These are phyloP conservation scores for Sminthurides aquaticus DNA, from an alignment of 2,888 invertebrate species.

Conservation along the genomic window DNA sequence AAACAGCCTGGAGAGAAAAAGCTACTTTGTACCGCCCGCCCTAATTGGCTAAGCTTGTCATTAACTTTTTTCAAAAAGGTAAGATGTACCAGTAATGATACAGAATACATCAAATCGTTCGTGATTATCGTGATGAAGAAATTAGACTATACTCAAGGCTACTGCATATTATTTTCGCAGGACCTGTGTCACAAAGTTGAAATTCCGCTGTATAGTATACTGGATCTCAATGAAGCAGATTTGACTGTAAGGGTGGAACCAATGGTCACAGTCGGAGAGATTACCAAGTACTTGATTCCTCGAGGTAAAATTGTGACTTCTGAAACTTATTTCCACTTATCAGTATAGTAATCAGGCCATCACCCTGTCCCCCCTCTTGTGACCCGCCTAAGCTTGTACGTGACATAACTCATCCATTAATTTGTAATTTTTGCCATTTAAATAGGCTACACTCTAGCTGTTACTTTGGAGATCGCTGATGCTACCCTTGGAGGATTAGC, in stretches of 20 bases:
- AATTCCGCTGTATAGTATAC: conserved; percentile 58
- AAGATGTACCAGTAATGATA: no score
- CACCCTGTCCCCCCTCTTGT: no score
- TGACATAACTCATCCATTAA: neutral
- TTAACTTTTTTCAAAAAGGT: conserved; percentile 60
- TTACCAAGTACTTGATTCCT: conserved; percentile 58
- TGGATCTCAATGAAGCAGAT: conserved; percentile 54
- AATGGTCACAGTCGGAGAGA: conserved; percentile 58
- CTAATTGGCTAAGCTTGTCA: conserved; percentile 63
- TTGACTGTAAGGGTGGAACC: conserved; percentile 60
- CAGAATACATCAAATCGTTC: neutral
- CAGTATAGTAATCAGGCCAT: neutral
- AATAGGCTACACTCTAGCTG: conserved; percentile 57
- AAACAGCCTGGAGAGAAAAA: conserved; percentile 47
- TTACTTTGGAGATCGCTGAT: conserved; percentile 61
- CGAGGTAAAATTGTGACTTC: conserved; percentile 47
- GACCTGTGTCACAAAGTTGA: conserved; percentile 55
- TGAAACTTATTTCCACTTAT: neutral
- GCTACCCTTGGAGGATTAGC: conserved; percentile 63
- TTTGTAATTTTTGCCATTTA: neutral
- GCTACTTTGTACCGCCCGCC: conserved; percentile 59
- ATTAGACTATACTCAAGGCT: no score
- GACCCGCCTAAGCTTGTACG: no score
- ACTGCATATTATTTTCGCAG: conserved; percentile 8
- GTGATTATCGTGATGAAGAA: conserved; percentile 15